Percentiles rank a stretch among this genome's conserved stretches.
phyloP scores from a whole-genome alignment of 2,888 invertebrate genomes.

The Empis livida region DNA sequence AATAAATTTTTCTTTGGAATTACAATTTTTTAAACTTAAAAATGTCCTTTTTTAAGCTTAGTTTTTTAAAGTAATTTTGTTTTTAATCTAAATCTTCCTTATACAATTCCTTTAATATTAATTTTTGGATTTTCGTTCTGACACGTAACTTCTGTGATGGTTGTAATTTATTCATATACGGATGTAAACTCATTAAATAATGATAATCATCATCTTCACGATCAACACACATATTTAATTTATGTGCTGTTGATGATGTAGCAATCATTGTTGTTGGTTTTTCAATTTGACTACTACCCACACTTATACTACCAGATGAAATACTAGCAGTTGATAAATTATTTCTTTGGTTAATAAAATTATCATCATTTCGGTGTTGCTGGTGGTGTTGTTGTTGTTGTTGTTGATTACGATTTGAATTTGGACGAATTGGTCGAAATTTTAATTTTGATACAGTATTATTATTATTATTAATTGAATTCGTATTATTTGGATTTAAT shows the following conservation, averaged over 20 bases:
- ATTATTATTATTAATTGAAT: background rate
- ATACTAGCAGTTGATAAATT: too few relatives aligned
- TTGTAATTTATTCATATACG: slow-evolving; percentile 33
- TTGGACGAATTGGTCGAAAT: too few relatives aligned
- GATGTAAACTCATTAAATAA: slow-evolving; percentile 33
- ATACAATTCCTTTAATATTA: slow-evolving; percentile 35
- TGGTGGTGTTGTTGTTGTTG: too few relatives aligned
- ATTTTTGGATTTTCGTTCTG: slow-evolving; percentile 35
- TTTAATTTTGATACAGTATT: too few relatives aligned
- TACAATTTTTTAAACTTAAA: too few relatives aligned
- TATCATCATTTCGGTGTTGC: too few relatives aligned
- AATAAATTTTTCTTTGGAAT: too few relatives aligned
- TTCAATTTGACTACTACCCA: background rate
- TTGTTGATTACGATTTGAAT: too few relatives aligned
- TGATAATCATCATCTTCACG: slow-evolving; percentile 36
- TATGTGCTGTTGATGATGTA: slow-evolving; percentile 10
- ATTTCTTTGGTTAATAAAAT: too few relatives aligned
- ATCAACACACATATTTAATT: slow-evolving; percentile 13
- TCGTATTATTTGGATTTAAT: background rate
- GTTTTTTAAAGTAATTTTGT: too few relatives aligned
- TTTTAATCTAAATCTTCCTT: slow-evolving; percentile 34
- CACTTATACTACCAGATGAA: too few relatives aligned
- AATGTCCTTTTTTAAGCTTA: too few relatives aligned
- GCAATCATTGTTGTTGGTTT: slow-evolving; percentile 5
- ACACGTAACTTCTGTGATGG: slow-evolving; percentile 34